phyloP scores from a whole-genome alignment of 2,113 vertebrate species.

The Myodes glareolus region DNA sequence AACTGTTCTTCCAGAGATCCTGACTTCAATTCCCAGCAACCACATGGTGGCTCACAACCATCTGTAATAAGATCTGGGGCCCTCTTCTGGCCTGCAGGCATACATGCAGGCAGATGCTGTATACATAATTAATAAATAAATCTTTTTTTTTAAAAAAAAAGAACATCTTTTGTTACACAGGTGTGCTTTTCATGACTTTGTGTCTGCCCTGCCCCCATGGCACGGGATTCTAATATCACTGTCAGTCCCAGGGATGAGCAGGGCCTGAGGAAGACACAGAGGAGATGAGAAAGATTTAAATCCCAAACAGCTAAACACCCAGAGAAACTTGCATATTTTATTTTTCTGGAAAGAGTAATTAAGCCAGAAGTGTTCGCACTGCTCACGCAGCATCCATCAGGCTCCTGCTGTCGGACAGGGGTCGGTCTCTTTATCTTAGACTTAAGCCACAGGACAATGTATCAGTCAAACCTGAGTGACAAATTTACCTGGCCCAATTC shows the following conservation, averaged over 20 bases:
- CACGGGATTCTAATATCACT: not conserved
- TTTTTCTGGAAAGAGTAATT: conserved; percentile 12
- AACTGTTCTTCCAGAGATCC: no score
- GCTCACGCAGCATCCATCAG: not conserved
- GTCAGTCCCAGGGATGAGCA: not conserved
- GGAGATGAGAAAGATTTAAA: not conserved
- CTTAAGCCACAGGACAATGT: not conserved
- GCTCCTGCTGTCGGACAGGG: not conserved
- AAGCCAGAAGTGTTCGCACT: not conserved
- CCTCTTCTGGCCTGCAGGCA: no score
- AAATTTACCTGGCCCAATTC: not conserved
- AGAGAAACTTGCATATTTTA: not conserved
- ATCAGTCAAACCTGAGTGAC: not conserved
- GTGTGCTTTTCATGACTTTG: not conserved
- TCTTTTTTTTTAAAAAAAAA: no score
- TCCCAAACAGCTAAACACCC: not conserved
- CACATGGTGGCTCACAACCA: no score
- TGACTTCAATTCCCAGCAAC: no score
- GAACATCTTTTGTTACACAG: not conserved
- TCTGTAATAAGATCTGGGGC: no score
- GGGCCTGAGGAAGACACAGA: rapidly evolving
- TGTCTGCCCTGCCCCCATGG: not conserved
- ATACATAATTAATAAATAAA: no score
- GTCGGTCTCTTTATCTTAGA: not conserved
- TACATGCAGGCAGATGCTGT: no score